Evolutionary conservation across 1,140 invertebrate species (phyloP).

Genomic region (Brachionus asplanchnoidis): DNA sequence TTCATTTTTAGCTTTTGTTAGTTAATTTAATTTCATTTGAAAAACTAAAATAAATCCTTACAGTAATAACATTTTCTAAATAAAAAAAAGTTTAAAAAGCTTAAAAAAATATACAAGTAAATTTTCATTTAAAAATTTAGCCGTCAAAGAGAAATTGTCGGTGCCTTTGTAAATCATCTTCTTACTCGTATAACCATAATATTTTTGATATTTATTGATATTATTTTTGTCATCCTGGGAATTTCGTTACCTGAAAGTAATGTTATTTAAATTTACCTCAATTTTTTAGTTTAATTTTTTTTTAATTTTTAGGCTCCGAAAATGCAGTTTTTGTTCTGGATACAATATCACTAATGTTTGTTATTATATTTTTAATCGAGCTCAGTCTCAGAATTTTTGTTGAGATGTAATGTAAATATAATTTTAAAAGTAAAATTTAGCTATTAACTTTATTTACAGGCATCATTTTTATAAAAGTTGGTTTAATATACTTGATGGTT

Average conservation of each 20-base stretch:
- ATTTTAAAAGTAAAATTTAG: background rate
- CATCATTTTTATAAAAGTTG: constrained; percentile 12
- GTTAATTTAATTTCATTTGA: too few relatives aligned
- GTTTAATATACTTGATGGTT: constrained; percentile 31
- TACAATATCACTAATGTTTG: constrained; percentile 41
- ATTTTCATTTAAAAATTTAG: background rate
- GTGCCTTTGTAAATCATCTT: constrained; percentile 36
- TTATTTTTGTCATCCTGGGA: constrained; percentile 55
- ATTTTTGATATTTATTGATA: constrained; percentile 55
- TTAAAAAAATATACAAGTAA: too few relatives aligned
- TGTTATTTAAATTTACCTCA: background rate
- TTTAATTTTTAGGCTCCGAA: background rate
- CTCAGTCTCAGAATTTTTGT: constrained; percentile 39
- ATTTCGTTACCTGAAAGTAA: constrained; percentile 48
- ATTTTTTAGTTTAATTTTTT: background rate
- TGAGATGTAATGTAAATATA: background rate
- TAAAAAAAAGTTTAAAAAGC: too few relatives aligned
- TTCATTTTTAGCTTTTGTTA: too few relatives aligned
- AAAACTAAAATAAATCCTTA: too few relatives aligned
- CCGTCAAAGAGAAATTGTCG: background rate
- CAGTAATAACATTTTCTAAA: too few relatives aligned
- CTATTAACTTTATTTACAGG: background rate
- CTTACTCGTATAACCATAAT: constrained; percentile 48
- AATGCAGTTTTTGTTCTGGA: constrained; percentile 43
- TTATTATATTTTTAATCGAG: constrained; percentile 41